phyloP scores from a whole-genome alignment of 2,888 invertebrate genomes.

The Trilocha varians region DNA sequence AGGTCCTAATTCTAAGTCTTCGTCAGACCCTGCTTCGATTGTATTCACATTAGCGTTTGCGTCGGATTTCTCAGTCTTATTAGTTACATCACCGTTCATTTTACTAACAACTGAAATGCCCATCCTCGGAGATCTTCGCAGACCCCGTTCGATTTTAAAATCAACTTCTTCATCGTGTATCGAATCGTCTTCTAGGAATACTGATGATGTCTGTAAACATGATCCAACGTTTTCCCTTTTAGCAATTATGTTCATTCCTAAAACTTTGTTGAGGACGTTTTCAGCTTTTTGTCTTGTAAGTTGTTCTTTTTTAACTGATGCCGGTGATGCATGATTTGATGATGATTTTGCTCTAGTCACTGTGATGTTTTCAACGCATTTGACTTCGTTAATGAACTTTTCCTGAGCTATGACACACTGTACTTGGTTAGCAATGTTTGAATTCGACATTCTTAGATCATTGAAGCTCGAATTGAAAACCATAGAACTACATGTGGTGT shows the following conservation, averaged over 20 bases:
- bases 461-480: conserved; percentile 69
- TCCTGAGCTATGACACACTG: conserved; percentile 71
- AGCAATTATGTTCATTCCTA: conserved; percentile 63
- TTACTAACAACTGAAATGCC: conserved; percentile 62
- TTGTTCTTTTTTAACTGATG: conserved; percentile 54
- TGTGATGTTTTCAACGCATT: conserved; percentile 65
- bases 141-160: conserved; percentile 56
- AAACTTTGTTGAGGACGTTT: conserved; percentile 61
- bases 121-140: conserved; percentile 60
- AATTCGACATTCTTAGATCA: conserved; percentile 63
- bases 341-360: conserved; percentile 49
- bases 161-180: conserved; percentile 57
- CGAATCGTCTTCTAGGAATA: conserved; percentile 60
- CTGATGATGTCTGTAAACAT: conserved; percentile 59
- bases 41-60: conserved; percentile 44
- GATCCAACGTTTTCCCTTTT: conserved; percentile 57
- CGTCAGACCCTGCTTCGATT: conserved; percentile 58
- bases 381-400: conserved; percentile 64
- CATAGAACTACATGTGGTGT: conserved; percentile 70
- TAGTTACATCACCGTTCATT: conserved; percentile 65
- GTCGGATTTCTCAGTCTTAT: conserved; percentile 52
- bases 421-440: conserved; percentile 62
- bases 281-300: conserved; percentile 65
- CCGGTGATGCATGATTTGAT: conserved; percentile 49
- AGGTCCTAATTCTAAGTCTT: conserved; percentile 76